Evolutionary conservation across 2,888 invertebrate species (phyloP).

Genomic region (Ernsta delagoae): DNA sequence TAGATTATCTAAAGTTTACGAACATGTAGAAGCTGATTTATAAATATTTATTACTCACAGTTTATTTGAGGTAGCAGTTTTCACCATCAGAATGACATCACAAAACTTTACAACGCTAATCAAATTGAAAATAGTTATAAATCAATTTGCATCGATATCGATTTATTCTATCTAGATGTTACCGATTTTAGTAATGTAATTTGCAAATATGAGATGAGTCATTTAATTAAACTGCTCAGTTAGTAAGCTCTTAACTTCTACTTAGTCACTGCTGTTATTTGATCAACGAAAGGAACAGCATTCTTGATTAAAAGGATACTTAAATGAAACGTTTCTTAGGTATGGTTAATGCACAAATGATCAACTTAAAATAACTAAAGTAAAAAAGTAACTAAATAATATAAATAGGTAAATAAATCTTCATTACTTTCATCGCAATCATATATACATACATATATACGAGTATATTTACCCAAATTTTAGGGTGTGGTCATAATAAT

Average conservation of each 20-base stretch:
- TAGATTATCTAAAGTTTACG: no score
- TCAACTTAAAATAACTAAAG: no score
- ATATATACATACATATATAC: no score
- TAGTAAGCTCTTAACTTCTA: not conserved
- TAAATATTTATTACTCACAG: constrained; percentile 19
- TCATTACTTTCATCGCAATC: no score
- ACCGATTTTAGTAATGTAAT: not conserved
- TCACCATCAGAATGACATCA: not conserved
- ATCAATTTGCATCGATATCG: constrained; percentile 12
- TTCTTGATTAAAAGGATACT: not conserved
- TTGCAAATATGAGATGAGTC: constrained; percentile 11
- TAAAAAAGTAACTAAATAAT: no score
- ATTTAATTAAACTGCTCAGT: not conserved
- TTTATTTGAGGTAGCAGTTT: not conserved
- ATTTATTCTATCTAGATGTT: not conserved
- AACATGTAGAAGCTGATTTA: not conserved
- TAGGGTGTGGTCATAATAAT: no score
- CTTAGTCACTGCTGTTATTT: not conserved
- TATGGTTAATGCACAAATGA: no score
- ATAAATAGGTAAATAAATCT: no score
- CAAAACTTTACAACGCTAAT: not conserved
- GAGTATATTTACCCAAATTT: no score
- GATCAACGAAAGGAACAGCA: not conserved
- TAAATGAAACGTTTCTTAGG: not conserved
- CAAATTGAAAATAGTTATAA: constrained; percentile 19